Evolutionary conservation across 2,113 vertebrate genomes (phyloP).

Genomic region (Ctenodactylus gundi): DNA sequence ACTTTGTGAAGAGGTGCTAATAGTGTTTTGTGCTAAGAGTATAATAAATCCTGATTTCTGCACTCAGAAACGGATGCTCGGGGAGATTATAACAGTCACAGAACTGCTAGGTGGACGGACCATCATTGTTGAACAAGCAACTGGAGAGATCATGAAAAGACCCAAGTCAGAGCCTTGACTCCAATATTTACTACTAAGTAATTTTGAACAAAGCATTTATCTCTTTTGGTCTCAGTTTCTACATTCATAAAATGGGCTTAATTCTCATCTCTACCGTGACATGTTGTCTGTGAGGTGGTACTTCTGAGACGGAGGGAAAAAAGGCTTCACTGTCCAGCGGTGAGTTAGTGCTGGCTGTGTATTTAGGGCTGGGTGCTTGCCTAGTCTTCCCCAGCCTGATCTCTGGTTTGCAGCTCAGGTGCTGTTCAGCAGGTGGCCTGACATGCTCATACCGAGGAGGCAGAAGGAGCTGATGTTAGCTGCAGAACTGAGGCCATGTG

Average conservation of each 20-base stretch:
- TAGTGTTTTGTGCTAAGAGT: background rate
- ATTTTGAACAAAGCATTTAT: background rate
- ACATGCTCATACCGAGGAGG: background rate
- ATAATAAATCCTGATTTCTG: background rate
- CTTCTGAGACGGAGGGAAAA: background rate
- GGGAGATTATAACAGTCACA: no score
- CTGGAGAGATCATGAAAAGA: background rate
- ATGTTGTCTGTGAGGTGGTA: background rate
- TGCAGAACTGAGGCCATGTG: background rate
- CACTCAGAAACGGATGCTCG: background rate
- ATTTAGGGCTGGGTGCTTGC: rapidly evolving
- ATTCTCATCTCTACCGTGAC: background rate
- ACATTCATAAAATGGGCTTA: background rate
- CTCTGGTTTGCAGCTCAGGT: background rate
- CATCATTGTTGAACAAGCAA: background rate
- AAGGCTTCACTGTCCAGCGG: background rate
- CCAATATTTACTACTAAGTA: background rate
- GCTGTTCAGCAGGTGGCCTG: background rate
- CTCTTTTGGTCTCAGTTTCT: background rate
- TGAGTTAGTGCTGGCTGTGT: background rate
- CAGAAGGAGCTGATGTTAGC: background rate
- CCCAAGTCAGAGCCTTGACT: background rate
- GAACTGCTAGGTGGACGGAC: background rate
- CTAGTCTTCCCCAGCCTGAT: background rate
- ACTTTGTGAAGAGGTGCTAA: background rate